phyloP scores from a whole-genome alignment of 2,797 vertebrate species.

The Podargus strigoides region DNA sequence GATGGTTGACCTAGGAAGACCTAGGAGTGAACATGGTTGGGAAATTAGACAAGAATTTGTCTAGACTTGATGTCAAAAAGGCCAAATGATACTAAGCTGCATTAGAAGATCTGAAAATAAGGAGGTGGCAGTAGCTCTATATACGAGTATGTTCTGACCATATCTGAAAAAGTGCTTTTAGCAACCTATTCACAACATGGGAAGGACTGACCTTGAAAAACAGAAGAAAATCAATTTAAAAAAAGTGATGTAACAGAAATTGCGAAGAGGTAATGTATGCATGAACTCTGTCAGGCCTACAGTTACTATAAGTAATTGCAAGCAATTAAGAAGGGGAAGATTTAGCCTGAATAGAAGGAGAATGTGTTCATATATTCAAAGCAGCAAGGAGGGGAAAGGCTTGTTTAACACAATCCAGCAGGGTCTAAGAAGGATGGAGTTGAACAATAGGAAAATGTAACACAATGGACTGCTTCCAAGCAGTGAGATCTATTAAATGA shows the following conservation, averaged over 20 bases:
- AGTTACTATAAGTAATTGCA: constrained; percentile 37
- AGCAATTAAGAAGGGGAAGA: constrained; percentile 32
- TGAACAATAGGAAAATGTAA: constrained; percentile 20
- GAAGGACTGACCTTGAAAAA: neutral
- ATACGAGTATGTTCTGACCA: neutral
- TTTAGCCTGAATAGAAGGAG: constrained; percentile 13
- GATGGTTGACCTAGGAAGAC: neutral
- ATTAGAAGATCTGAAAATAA: neutral
- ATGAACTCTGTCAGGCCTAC: constrained; percentile 21
- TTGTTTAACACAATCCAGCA: constrained; percentile 6
- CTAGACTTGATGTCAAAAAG: constrained; percentile 47
- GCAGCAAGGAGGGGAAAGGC: neutral
- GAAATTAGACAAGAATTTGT: constrained; percentile 37
- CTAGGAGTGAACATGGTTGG: neutral
- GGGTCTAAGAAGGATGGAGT: neutral
- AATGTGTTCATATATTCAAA: constrained; percentile 21
- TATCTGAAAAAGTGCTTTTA: constrained; percentile 27
- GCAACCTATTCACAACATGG: neutral
- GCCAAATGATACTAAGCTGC: constrained; percentile 26
- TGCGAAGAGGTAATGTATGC: constrained; percentile 20
- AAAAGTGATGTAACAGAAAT: constrained; percentile 22
- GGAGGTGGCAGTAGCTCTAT: neutral
- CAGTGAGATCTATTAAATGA: constrained; percentile 4
- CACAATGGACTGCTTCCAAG: neutral
- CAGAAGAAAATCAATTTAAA: constrained; percentile 22